Evolutionary conservation across 2,888 invertebrate genomes (phyloP).

Genomic region (Philaethria dido): DNA sequence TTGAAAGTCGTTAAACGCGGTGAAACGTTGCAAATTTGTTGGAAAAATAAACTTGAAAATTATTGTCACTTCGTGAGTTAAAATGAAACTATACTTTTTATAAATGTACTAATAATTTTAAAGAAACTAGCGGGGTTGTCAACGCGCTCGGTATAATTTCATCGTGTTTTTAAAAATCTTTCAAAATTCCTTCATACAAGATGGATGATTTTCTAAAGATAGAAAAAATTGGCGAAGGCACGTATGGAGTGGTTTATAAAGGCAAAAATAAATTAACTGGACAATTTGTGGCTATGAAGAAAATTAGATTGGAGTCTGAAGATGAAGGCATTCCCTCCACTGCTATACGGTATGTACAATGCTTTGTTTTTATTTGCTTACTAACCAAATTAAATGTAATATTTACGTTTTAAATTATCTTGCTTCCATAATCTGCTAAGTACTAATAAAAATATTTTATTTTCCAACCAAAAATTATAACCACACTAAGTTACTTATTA

Average conservation of each 20-base stretch:
- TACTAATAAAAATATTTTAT: too few species aligned
- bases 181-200: constrained; percentile 67
- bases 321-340: constrained; percentile 99
- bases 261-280: constrained; percentile 94
- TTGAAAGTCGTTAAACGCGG: constrained; percentile 52
- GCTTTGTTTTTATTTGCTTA: constrained; percentile 2
- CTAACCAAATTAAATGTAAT: background rate
- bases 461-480: background rate
- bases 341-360: constrained; percentile 87
- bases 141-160: constrained; percentile 22
- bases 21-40: constrained; percentile 29
- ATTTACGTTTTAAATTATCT: background rate
- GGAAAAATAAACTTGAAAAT: constrained; percentile 11
- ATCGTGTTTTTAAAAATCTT: constrained; percentile 46
- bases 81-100: constrained; percentile 14
- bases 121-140: constrained; percentile 28
- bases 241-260: constrained; percentile 99
- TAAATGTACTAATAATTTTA: constrained; percentile 17
- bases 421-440: background rate
- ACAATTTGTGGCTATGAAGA: constrained; percentile 97
- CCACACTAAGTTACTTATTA: constrained; percentile 18
- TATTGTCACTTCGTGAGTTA: constrained; percentile 10
- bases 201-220: constrained; percentile 98
- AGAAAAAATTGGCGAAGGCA: constrained; percentile 99
- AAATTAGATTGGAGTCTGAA: constrained; percentile 97